Evolutionary conservation across 2,888 invertebrate genomes (phyloP).

Genomic region (Tryphoninae sp.): DNA sequence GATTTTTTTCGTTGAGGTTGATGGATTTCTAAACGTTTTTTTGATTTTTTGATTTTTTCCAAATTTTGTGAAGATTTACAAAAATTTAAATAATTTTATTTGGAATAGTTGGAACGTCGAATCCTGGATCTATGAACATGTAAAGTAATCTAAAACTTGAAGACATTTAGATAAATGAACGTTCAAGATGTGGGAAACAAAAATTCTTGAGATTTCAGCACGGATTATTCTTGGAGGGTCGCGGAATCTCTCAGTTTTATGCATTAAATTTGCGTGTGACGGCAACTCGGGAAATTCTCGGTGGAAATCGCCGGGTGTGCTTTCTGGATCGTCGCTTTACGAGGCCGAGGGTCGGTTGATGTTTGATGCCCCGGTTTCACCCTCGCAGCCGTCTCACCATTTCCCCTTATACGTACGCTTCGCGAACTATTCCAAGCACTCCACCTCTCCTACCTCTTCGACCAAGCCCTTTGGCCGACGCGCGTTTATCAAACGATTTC

Average conservation of each 20-base stretch:
- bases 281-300: neutral
- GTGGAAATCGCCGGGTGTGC: neutral
- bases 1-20: too few relatives aligned
- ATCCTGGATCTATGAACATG: too few relatives aligned
- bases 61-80: too few relatives aligned
- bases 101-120: too few relatives aligned
- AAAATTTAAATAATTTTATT: too few relatives aligned
- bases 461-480: constrained; percentile 4
- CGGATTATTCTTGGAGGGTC: too few relatives aligned
- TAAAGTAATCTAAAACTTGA: too few relatives aligned
- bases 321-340: constrained; percentile 8
- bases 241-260: neutral
- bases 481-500: constrained; percentile 54
- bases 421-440: constrained; percentile 25
- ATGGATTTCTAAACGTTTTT: too few relatives aligned
- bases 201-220: too few relatives aligned
- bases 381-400: neutral
- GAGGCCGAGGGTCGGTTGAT: constrained; percentile 19
- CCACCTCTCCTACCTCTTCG: neutral
- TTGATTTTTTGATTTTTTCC: too few relatives aligned
- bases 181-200: too few relatives aligned
- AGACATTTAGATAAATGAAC: too few relatives aligned
- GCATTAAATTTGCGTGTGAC: neutral
- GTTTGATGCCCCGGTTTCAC: constrained; percentile 7
- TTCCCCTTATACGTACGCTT: constrained; percentile 6